phyloP scores from a whole-genome alignment of 2,113 vertebrate genomes.

The Grus americana region DNA sequence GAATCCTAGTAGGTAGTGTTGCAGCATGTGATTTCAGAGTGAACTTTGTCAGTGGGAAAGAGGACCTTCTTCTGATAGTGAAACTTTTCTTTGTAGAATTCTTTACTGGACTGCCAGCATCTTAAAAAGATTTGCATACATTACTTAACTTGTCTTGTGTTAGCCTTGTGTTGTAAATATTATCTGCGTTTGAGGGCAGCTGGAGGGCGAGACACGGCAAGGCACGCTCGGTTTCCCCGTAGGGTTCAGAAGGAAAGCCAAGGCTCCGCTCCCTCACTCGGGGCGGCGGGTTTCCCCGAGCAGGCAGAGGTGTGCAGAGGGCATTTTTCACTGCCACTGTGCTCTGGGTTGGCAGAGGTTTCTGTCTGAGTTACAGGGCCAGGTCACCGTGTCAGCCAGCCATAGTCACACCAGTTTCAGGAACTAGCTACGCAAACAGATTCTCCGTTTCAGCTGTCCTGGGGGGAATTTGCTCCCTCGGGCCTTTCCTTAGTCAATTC shows the following conservation, averaged over 20 bases:
- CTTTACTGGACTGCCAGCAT: background rate
- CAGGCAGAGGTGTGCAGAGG: rapidly evolving
- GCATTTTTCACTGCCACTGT: rapidly evolving
- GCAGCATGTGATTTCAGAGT: background rate
- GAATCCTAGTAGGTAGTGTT: rapidly evolving
- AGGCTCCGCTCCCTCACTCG: rapidly evolving
- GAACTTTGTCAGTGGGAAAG: background rate
- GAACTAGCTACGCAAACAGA: background rate
- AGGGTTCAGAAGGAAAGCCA: rapidly evolving
- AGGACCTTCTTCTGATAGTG: background rate
- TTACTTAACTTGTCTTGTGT: background rate
- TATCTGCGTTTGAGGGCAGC: rapidly evolving
- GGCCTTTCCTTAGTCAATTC: background rate
- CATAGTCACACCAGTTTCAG: rapidly evolving
- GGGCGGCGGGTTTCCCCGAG: background rate
- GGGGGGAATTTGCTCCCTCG: background rate
- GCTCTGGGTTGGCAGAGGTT: background rate
- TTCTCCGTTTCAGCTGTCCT: background rate
- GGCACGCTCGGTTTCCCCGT: background rate
- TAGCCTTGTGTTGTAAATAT: rapidly evolving
- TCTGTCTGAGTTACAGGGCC: background rate
- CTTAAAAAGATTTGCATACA: background rate
- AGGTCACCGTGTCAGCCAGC: background rate
- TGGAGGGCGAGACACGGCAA: background rate
- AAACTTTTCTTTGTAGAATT: background rate